These are phyloP conservation scores for Sceloporus undulatus DNA, from an alignment of 2,113 vertebrate species.

Conservation along the genomic window DNA sequence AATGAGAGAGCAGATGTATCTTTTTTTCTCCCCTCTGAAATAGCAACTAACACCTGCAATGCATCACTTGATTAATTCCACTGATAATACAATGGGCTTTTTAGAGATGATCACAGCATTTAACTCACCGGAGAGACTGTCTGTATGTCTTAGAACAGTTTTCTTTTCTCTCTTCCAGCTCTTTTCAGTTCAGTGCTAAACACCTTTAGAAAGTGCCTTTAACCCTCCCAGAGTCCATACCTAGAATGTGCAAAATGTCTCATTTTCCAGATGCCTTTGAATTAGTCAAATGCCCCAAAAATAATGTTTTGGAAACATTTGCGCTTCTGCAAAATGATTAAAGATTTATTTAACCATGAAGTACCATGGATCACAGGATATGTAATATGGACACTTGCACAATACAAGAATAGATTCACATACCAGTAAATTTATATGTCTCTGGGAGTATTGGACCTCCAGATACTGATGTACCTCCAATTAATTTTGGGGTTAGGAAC, in stretches of 20 bases:
- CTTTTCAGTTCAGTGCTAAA: slow-evolving; percentile 1
- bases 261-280: neutral
- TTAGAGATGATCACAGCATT: slow-evolving; percentile 34
- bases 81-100: slow-evolving; percentile 35
- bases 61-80: slow-evolving; percentile 37
- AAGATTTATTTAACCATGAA: neutral
- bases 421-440: fast-evolving
- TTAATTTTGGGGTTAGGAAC: neutral
- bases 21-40: neutral
- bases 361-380: neutral
- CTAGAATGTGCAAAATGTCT: neutral
- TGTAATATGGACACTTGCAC: neutral
- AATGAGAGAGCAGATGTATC: slow-evolving; percentile 8
- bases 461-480: neutral
- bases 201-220: neutral
- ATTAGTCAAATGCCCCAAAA: neutral
- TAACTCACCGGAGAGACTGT: slow-evolving; percentile 1
- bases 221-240: neutral
- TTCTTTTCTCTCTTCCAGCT: slow-evolving; percentile 7
- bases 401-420: neutral
- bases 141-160: slow-evolving; percentile 17
- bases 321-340: neutral
- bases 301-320: neutral
- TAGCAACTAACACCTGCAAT: slow-evolving; percentile 40
- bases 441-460: neutral